Conservation (phyloP, 2,113 vertebrate genomes). For the Lanius collurio region DNA sequence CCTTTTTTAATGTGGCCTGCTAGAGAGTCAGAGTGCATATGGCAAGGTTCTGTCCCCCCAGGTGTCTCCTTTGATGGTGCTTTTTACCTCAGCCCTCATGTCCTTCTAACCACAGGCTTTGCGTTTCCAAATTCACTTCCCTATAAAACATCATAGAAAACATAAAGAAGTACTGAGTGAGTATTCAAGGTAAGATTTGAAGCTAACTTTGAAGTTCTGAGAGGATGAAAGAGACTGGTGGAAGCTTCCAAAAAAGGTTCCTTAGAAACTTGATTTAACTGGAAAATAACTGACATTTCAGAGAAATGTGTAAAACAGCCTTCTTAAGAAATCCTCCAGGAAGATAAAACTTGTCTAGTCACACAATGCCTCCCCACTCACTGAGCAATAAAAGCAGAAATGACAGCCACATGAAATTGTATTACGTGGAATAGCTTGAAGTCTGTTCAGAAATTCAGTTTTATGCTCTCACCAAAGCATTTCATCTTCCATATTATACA, state of each 20-base stretch:
- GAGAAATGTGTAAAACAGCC: background rate
- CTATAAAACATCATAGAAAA: background rate
- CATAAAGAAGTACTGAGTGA: background rate
- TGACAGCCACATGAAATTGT: background rate
- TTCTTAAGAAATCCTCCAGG: background rate
- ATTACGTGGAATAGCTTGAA: background rate
- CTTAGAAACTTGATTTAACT: background rate
- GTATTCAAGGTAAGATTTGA: background rate
- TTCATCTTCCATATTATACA: background rate
- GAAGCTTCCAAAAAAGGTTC: background rate
- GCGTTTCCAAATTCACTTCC: background rate
- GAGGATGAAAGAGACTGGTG: background rate
- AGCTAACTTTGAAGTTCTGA: background rate
- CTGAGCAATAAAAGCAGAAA: slow-evolving; percentile 2
- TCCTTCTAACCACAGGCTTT: background rate
- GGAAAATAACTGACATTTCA: background rate
- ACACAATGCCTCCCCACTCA: background rate
- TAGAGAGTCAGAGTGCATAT: background rate
- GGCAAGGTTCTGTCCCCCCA: background rate
- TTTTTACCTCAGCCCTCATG: background rate
- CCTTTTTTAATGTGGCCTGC: background rate
- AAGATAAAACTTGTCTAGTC: background rate
- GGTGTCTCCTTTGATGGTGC: background rate
- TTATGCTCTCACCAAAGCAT: background rate
- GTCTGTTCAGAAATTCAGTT: slow-evolving; percentile 7